These are phyloP conservation scores for Pelodytes ibericus DNA, from an alignment of 2,797 vertebrate species.

Conservation along the genomic window DNA sequence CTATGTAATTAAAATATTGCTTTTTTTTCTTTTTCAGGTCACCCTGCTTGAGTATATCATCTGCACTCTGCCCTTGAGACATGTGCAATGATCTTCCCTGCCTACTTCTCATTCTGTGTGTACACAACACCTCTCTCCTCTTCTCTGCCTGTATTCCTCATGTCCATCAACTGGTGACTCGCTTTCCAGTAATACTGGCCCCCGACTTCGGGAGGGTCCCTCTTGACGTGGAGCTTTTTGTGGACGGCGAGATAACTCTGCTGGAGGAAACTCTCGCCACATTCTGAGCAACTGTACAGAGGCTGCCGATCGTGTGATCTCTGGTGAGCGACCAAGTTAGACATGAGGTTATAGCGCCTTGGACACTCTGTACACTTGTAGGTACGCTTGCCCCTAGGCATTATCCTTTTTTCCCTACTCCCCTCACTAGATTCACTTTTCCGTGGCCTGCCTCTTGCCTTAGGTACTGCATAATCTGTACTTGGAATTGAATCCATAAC, in stretches of 20 bases:
- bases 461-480: conserved; percentile 22
- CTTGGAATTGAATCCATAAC: conserved; percentile 27
- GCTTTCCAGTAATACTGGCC: conserved; percentile 25
- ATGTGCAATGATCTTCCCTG: not conserved
- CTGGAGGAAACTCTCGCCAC: conserved; percentile 49
- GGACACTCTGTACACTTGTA: conserved; percentile 52
- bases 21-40: not conserved
- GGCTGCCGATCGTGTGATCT: conserved; percentile 46
- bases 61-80: not conserved
- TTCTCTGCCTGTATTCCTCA: conserved; percentile 16
- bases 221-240: conserved; percentile 44
- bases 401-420: conserved; percentile 26
- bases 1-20: not conserved
- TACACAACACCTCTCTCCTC: conserved; percentile 36
- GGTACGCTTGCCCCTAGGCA: conserved; percentile 47
- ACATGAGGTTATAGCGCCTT: conserved; percentile 52
- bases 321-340: conserved; percentile 51
- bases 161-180: conserved; percentile 35
- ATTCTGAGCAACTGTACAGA: conserved; percentile 47
- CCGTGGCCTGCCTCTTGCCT: conserved; percentile 38
- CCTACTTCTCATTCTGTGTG: conserved; percentile 38
- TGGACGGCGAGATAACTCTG: conserved; percentile 59
- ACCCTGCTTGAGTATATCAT: not conserved
- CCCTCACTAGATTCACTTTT: conserved; percentile 30
- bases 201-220: conserved; percentile 10